Evolutionary conservation across 2,888 invertebrate genomes (phyloP).

Genomic region (Pammene fasciana): DNA sequence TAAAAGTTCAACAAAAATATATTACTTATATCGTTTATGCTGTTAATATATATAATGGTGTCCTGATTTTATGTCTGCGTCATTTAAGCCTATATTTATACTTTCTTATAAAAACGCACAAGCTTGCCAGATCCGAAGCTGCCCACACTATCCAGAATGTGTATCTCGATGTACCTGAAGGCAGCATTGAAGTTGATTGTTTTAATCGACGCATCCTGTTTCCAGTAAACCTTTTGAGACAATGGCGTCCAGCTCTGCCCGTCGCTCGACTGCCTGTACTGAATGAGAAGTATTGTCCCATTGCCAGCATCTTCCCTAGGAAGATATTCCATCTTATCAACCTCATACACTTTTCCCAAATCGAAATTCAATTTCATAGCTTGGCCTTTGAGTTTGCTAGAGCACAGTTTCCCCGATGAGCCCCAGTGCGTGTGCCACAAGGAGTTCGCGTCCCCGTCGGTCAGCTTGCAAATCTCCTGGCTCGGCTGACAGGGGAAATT

Average conservation of each 20-base stretch:
- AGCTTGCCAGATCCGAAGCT: constrained; percentile 68
- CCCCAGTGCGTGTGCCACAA: constrained; percentile 65
- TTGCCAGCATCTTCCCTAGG: constrained; percentile 68
- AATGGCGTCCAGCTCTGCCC: constrained; percentile 57
- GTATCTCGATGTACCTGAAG: constrained; percentile 61
- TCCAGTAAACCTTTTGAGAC: constrained; percentile 56
- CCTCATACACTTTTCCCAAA: constrained; percentile 52
- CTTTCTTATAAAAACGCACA: constrained; percentile 55
- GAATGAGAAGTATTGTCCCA: constrained; percentile 63
- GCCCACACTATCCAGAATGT: constrained; percentile 60
- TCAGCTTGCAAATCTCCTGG: constrained; percentile 57
- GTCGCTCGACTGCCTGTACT: constrained; percentile 61
- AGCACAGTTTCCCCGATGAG: constrained; percentile 50
- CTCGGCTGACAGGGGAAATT: constrained; percentile 57
- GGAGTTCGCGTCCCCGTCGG: constrained; percentile 50
- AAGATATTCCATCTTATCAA: constrained; percentile 65
- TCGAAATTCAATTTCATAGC: constrained; percentile 58
- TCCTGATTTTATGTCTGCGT: background rate
- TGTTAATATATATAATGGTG: too few species aligned
- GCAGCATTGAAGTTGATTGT: constrained; percentile 51
- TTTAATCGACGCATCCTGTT: constrained; percentile 56
- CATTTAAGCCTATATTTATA: constrained; percentile 32
- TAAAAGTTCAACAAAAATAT: background rate
- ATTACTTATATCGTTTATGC: background rate
- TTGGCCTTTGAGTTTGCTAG: constrained; percentile 45